Evolutionary conservation across 1,140 invertebrate genomes (phyloP), one percentile per base, ranked within the genome.

Genomic region (Caenorhabditis tropicalis): DNA sequence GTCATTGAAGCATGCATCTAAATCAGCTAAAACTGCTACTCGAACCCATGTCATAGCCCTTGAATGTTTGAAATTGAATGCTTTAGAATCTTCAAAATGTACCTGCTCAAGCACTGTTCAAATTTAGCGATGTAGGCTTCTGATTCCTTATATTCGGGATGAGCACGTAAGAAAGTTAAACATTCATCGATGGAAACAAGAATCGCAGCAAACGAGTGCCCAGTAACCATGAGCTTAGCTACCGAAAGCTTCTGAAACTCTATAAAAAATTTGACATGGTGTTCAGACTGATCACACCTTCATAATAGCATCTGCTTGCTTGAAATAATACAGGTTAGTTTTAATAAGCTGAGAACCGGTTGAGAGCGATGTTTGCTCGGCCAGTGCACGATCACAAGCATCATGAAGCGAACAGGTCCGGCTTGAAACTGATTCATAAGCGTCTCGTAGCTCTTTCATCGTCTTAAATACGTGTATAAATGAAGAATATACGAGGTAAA

Each of bases 291-390:
- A n/a, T n/a, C n/a, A n/a, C n/a, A 87, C 90, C 83, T 91, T 91
- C 85, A 90, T 88, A 48, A 90, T 86, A 85, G 87, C 87, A 60
- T 90, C 89, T 65, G 88, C 91, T 79, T 91, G 89, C 33, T 90
- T 89, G 82, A 91, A 90, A 51, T 91, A 91, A 83, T 90, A 85
- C 21, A 90, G 87, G 86, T 91, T 90, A 19, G 91, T 83, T 70
- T 89, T 91, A 27, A 90, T 87, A 27, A 88, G 88, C 81, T 90
- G 91, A 19, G 85, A 83, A 24, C 85, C 89, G 9, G 89, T 84
- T 2, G 89, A 91, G 39, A 90, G 48, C 56, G 91, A 87, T 2
- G 89, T 90, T 83, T 90, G 89, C 46, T 91, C 82, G 7, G 87
- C 87, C 82, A 90, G 88, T 82, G 91, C 89, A 43, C 86, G 85